A percentile compares a stretch with the other conserved stretches of the same genome.
Evolutionary conservation across 2,888 invertebrate genomes (phyloP).

Genomic region (Diaphora mendica): DNA sequence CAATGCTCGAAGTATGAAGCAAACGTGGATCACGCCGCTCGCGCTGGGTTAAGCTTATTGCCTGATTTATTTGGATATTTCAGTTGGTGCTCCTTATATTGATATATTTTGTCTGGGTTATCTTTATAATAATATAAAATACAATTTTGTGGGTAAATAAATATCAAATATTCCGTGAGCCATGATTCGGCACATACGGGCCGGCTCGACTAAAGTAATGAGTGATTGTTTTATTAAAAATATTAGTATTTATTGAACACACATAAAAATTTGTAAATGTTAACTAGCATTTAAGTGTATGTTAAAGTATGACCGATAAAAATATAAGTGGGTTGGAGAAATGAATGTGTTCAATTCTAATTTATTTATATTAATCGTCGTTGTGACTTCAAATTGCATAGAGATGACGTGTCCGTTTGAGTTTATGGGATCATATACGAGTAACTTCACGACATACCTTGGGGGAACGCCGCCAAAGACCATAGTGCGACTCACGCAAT

Average conservation of each 20-base stretch:
- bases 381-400: conserved; percentile 26
- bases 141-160: too few species aligned
- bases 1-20: not conserved
- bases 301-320: not conserved
- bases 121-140: too few species aligned
- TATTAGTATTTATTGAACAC: too few species aligned
- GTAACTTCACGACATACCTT: conserved; percentile 22
- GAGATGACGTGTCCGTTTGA: conserved; percentile 32
- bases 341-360: conserved; percentile 18
- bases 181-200: too few species aligned
- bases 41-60: not conserved
- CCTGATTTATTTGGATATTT: not conserved
- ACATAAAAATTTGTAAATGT: not conserved
- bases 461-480: conserved; percentile 29
- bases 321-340: not conserved
- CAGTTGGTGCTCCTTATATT: not conserved
- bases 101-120: not conserved
- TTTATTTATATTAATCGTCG: conserved; percentile 27
- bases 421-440: conserved; percentile 37
- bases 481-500: conserved; percentile 8
- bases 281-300: not conserved
- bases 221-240: too few species aligned
- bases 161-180: too few species aligned
- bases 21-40: not conserved
- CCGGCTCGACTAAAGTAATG: too few species aligned